Evolutionary conservation across 2,888 invertebrate species (phyloP).

Genomic region (Thecocarcelia acutangulata): DNA sequence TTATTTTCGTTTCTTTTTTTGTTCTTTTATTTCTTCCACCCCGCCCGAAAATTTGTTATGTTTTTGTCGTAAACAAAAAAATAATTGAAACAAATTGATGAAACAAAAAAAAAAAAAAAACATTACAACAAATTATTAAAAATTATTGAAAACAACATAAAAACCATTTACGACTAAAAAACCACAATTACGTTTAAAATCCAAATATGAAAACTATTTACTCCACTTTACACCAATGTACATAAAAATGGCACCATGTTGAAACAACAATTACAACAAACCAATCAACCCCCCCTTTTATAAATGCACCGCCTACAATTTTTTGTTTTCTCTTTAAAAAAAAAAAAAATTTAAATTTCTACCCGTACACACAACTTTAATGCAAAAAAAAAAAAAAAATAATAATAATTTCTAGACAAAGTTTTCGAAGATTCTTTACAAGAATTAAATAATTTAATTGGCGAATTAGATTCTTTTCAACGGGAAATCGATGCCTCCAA

Average conservation of each 20-base stretch:
- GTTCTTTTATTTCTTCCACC: conserved; percentile 59
- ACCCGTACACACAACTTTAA: conserved; percentile 31
- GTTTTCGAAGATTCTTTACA: conserved; percentile 82
- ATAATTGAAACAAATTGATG: conserved; percentile 2
- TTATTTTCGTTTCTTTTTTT: conserved; percentile 65
- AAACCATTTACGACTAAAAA: conserved; percentile 19
- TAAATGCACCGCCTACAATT: conserved; percentile 50
- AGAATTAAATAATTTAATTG: conserved; percentile 82
- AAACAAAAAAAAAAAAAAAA: not conserved
- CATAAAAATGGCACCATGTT: conserved; percentile 59
- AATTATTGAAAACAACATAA: conserved; percentile 12
- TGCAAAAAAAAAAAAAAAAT: conserved; percentile 61
- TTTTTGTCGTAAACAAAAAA: conserved; percentile 42
- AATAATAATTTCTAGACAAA: conserved; percentile 77
- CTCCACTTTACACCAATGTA: conserved; percentile 46
- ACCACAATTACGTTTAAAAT: conserved; percentile 33
- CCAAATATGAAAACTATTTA: conserved; percentile 20
- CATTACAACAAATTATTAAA: conserved; percentile 2
- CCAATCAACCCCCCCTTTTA: conserved; percentile 7
- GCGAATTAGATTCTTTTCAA: conserved; percentile 82
- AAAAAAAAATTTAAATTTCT: conserved; percentile 21
- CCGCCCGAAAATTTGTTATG: conserved; percentile 31
- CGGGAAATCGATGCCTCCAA: conserved; percentile 81
- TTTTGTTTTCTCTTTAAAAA: conserved; percentile 25
- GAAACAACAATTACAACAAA: conserved; percentile 50